Evolutionary conservation across 2,888 invertebrate genomes (phyloP).

Genomic region (Pseudanteris insignis): DNA sequence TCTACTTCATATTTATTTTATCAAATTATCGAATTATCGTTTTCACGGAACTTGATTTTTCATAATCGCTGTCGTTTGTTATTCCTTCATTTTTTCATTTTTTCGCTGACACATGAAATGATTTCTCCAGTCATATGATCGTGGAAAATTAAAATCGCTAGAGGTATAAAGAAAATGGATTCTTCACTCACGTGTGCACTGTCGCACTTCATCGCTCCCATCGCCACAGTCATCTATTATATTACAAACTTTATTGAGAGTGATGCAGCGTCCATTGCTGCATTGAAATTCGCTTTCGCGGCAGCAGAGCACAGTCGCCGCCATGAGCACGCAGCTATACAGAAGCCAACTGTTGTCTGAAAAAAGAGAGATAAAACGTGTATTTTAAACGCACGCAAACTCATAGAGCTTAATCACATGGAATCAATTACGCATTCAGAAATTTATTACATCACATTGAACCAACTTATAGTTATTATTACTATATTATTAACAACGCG

Average conservation of each 20-base stretch:
- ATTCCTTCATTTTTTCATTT: constrained; percentile 5
- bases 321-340: constrained; percentile 55
- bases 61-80: neutral
- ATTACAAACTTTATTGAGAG: constrained; percentile 80
- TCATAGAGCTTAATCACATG: neutral
- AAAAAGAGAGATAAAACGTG: constrained; percentile 14
- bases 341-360: constrained; percentile 60
- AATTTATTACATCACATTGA: no score
- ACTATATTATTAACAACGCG: no score
- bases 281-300: constrained; percentile 70
- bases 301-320: constrained; percentile 58
- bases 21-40: no score
- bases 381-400: constrained; percentile 1
- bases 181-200: constrained; percentile 78
- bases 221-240: constrained; percentile 81
- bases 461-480: no score
- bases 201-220: constrained; percentile 78
- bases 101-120: constrained; percentile 7
- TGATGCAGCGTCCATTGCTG: constrained; percentile 72
- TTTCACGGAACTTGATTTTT: no score
- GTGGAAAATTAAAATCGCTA: constrained; percentile 37
- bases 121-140: constrained; percentile 7
- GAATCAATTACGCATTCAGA: no score
- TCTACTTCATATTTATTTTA: no score
- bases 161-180: constrained; percentile 25